Conservation (phyloP, 2,797 vertebrate species). For the Gambelia wislizenii region DNA sequence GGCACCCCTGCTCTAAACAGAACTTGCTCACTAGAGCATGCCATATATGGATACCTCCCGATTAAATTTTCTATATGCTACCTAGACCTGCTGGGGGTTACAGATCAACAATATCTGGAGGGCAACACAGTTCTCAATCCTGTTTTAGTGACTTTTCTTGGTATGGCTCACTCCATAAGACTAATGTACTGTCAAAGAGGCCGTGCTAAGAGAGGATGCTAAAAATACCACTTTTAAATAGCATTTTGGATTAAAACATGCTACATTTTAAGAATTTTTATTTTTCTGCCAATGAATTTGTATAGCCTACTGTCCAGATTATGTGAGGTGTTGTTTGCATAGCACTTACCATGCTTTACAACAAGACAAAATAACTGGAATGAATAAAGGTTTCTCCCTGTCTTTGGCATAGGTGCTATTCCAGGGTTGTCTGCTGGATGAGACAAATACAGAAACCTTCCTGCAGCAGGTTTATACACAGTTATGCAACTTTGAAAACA, state of each 20-base stretch:
- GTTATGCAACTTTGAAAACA: slow-evolving; percentile 93
- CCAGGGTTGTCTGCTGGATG: slow-evolving; percentile 93
- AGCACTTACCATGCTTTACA: not conserved
- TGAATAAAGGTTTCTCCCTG: not conserved
- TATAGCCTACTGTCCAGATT: not conserved
- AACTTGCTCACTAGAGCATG: not conserved
- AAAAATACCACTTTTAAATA: not conserved
- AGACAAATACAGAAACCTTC: slow-evolving; percentile 86
- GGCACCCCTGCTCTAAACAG: not conserved
- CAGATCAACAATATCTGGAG: too few relatives aligned
- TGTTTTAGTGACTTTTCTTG: not conserved
- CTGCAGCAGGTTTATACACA: slow-evolving; percentile 92
- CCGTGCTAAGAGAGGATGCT: not conserved
- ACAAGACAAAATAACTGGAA: not conserved
- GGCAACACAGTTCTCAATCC: too few relatives aligned
- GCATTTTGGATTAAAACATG: not conserved
- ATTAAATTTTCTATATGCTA: not conserved
- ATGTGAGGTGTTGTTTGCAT: not conserved
- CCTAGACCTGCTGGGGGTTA: too few relatives aligned
- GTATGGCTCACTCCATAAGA: too few relatives aligned
- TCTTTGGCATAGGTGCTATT: slow-evolving; percentile 87
- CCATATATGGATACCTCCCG: not conserved
- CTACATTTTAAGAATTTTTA: not conserved
- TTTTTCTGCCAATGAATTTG: not conserved
- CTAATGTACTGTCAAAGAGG: not conserved